phyloP scores from a whole-genome alignment of 2,797 vertebrate species.

The Acanthurus lineatus region DNA sequence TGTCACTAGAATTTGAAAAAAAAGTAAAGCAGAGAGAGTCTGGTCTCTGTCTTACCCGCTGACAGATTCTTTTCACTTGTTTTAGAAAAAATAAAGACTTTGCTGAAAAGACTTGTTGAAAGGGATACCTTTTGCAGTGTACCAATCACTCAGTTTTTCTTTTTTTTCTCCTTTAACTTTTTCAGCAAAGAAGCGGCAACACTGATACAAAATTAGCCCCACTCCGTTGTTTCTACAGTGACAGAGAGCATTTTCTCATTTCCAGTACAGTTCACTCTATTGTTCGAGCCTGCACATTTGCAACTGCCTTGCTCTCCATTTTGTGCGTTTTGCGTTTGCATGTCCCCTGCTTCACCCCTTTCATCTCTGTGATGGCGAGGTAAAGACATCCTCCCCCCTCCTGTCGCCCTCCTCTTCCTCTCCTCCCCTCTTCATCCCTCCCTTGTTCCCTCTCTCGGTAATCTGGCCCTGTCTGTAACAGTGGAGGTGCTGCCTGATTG shows the following conservation, averaged over 20 bases:
- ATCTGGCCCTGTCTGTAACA: slow-evolving; percentile 83
- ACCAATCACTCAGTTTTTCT: slow-evolving; percentile 44
- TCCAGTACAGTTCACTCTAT: slow-evolving; percentile 59
- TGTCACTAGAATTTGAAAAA: slow-evolving; percentile 40
- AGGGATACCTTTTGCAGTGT: slow-evolving; percentile 40
- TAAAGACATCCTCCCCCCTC: slow-evolving; percentile 64
- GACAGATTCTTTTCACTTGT: slow-evolving; percentile 52
- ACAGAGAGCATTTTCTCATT: slow-evolving; percentile 68
- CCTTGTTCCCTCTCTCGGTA: slow-evolving; percentile 70
- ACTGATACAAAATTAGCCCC: slow-evolving; percentile 69
- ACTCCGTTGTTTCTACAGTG: slow-evolving; percentile 62
- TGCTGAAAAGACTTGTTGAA: slow-evolving; percentile 45
- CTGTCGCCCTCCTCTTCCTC: slow-evolving; percentile 44
- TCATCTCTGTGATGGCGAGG: slow-evolving; percentile 72
- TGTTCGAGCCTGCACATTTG: slow-evolving; percentile 65
- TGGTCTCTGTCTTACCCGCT: slow-evolving; percentile 34
- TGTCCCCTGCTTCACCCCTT: slow-evolving; percentile 81
- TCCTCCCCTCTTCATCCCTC: slow-evolving; percentile 55
- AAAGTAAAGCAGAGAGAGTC: slow-evolving; percentile 27
- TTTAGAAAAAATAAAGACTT: slow-evolving; percentile 49
- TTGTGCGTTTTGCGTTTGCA: slow-evolving; percentile 72
- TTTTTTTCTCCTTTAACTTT: slow-evolving; percentile 54
- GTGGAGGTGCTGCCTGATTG: slow-evolving; percentile 87
- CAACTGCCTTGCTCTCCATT: slow-evolving; percentile 60
- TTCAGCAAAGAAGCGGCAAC: slow-evolving; percentile 47